Evolutionary conservation across 2,797 vertebrate genomes (phyloP).

Genomic region (Cyprinodon diabolis): DNA sequence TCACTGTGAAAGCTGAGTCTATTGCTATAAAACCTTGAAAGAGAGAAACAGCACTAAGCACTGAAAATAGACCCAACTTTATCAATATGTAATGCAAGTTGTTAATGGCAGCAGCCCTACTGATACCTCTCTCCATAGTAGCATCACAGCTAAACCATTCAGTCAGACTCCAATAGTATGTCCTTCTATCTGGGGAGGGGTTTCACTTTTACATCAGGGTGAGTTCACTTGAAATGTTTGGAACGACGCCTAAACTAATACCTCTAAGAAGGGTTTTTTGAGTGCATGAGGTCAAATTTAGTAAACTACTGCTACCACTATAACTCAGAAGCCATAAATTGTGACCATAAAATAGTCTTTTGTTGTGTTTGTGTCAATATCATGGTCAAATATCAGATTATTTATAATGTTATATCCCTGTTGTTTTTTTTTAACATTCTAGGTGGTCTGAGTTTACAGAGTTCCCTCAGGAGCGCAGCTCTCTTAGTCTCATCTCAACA

Average conservation of each 20-base stretch:
- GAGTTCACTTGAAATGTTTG: conserved; percentile 8
- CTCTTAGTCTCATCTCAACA: conserved; percentile 87
- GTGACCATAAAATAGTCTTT: conserved; percentile 33
- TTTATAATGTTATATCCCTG: conserved; percentile 13
- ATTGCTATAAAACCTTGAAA: too few relatives aligned
- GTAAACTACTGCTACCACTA: conserved; percentile 9
- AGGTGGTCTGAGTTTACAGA: conserved; percentile 93
- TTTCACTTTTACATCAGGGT: too few relatives aligned
- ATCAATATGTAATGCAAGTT: too few relatives aligned
- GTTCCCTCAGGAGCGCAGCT: conserved; percentile 96
- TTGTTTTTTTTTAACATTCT: conserved; percentile 25
- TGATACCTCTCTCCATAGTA: too few relatives aligned
- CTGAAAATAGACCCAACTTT: too few relatives aligned
- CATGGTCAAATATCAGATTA: conserved; percentile 13
- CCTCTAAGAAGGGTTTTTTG: neutral
- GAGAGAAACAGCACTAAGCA: too few relatives aligned
- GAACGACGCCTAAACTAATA: conserved; percentile 15
- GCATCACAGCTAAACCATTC: too few relatives aligned
- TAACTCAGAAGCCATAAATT: conserved; percentile 28
- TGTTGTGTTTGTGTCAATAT: conserved; percentile 2
- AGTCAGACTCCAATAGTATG: too few relatives aligned
- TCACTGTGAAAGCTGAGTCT: too few relatives aligned
- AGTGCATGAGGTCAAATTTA: conserved; percentile 10
- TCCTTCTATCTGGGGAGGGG: too few relatives aligned
- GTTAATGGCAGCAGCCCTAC: too few relatives aligned